Conservation (phyloP, 2,888 invertebrate species). For the Linyphia triangularis region DNA sequence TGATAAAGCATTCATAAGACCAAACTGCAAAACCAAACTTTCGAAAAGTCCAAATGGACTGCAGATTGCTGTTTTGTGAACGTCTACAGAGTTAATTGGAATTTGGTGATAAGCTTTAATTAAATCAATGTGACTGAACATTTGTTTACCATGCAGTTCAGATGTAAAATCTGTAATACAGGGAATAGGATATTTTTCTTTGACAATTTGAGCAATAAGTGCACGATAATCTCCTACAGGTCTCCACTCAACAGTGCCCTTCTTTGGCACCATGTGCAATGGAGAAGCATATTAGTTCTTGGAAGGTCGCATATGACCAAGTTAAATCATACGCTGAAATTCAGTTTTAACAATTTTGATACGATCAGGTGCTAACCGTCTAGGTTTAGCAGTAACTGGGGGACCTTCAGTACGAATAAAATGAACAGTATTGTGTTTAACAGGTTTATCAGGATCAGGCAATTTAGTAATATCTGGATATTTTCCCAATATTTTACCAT, state of each 20-base stretch:
- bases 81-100: constrained; percentile 31
- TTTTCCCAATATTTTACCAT: too few species aligned
- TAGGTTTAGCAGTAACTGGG: too few species aligned
- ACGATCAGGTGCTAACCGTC: too few species aligned
- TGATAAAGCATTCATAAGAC: constrained; percentile 23
- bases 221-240: constrained; percentile 24
- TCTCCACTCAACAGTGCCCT: constrained; percentile 52
- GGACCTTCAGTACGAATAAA: too few species aligned
- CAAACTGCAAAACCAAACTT: constrained; percentile 36
- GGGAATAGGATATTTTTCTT: constrained; percentile 36
- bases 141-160: constrained; percentile 20
- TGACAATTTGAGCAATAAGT: constrained; percentile 21
- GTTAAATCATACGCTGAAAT: too few species aligned
- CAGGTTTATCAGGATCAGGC: too few species aligned
- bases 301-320: too few species aligned
- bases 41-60: constrained; percentile 49
- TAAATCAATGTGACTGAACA: constrained; percentile 39
- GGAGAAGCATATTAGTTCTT: too few species aligned
- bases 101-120: constrained; percentile 45
- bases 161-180: constrained; percentile 24
- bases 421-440: too few species aligned
- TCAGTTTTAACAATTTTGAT: too few species aligned
- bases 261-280: too few species aligned
- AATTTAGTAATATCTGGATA: too few species aligned
- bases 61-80: constrained; percentile 45